Base-by-base conservation (phyloP, 2,888 invertebrate species). In the Dryobotodes eremita region DNA sequence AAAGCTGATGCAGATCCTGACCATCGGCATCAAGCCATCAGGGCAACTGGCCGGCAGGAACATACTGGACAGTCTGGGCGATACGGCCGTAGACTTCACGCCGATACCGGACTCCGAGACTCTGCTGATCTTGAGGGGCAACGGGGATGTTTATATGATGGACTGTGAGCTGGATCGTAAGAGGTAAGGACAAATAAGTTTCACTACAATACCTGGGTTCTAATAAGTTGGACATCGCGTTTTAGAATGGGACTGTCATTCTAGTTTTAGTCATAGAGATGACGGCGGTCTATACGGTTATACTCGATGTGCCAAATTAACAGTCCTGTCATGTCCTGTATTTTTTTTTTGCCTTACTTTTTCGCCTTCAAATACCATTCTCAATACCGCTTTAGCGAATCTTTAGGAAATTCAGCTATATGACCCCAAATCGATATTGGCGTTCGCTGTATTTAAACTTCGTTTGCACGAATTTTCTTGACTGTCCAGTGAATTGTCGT, bases 21-120 rank as follows among this genome's bases (percentile, higher is more conserved):
- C 93, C 1, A 95, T 95, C 23, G 96, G 97, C 0, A 95, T 95
- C 6, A 96, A 95, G 82, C 96, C 97, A 0, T 92, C 94, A 4
- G 94, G 97, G 4, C 92, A 91, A 2, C 84, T 97, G 64, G 96
- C 97, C 17, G 97, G 97, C 0, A 97, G 97, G 53, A 92, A 94
- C 0, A 89, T 97, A n/a, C 93, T 97, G 66, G 96, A 96, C 79
- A 96, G 97, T 15, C 97, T 99, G n/a, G 99, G 99, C 0, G 99
- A 99, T 91, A 98, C 98, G 0, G 98, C 98, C 0, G 98, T 99
- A 26, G 98, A 98, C 94, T 99, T 99, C 95, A 98, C 99, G 91
- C 87, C 94, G 0, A 90, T 93, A 1, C 95, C 95, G 0, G 93
- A 94, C 68, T 87, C 92, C 0, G 94, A 95, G 10, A 88, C 91